phyloP scores from a whole-genome alignment of 2,797 vertebrate species.

The Phataginus tricuspis region DNA sequence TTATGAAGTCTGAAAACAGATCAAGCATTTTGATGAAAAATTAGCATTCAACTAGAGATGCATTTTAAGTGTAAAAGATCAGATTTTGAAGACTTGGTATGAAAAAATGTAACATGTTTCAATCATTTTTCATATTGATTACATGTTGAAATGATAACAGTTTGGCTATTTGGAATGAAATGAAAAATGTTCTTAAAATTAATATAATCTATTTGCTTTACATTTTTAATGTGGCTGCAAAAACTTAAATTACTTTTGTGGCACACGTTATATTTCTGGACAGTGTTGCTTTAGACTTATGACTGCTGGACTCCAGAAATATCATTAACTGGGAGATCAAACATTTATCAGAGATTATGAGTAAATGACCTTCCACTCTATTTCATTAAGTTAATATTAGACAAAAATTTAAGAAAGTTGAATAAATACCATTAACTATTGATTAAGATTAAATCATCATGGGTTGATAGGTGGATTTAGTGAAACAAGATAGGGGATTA shows the following conservation, averaged over 20 bases:
- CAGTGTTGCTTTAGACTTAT: neutral
- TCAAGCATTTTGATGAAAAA: neutral
- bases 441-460: slow-evolving; percentile 2
- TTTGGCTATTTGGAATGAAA: neutral
- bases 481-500: neutral
- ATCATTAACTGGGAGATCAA: slow-evolving; percentile 7
- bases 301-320: slow-evolving; percentile 3
- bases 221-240: neutral
- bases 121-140: neutral
- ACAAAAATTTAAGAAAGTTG: slow-evolving; percentile 37
- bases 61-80: neutral
- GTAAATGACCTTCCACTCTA: neutral
- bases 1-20: neutral
- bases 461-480: neutral
- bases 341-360: slow-evolving; percentile 18
- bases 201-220: slow-evolving; percentile 14
- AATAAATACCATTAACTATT: slow-evolving; percentile 5
- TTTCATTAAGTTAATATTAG: slow-evolving; percentile 50
- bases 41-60: neutral
- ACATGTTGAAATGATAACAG: neutral
- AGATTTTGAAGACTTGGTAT: neutral
- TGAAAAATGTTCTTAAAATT: neutral
- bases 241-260: neutral
- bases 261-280: neutral
- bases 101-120: neutral